Conservation (phyloP, 2,888 invertebrate genomes). For the Caenorhabditis japonica region DNA sequence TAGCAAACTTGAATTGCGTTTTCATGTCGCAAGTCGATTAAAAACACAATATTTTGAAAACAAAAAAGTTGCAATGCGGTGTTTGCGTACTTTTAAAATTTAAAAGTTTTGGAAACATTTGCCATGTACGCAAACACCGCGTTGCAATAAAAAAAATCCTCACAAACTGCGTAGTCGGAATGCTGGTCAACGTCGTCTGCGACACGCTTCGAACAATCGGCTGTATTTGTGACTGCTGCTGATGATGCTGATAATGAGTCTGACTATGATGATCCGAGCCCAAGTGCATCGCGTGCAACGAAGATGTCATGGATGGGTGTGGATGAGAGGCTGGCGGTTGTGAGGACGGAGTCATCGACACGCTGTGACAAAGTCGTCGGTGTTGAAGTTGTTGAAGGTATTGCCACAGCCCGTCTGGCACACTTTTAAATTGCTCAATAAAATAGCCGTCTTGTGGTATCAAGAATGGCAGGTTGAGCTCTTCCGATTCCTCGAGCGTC, state of each 20-base stretch:
- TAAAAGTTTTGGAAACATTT: too few relatives aligned
- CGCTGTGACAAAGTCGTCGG: slow-evolving; percentile 56
- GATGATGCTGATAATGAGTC: slow-evolving; percentile 15
- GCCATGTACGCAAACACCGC: too few relatives aligned
- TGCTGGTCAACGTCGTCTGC: slow-evolving; percentile 60
- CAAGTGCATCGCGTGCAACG: slow-evolving; percentile 35
- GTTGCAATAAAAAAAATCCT: too few relatives aligned
- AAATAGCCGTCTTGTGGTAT: slow-evolving; percentile 98
- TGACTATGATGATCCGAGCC: slow-evolving; percentile 11
- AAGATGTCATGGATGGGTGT: slow-evolving; percentile 22
- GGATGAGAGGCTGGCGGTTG: not conserved
- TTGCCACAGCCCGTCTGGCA: slow-evolving; percentile 57
- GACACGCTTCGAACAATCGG: slow-evolving; percentile 61
- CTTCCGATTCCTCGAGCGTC: slow-evolving; percentile 89
- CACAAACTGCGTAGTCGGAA: slow-evolving; percentile 60
- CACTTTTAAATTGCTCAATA: slow-evolving; percentile 52
- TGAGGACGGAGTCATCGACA: slow-evolving; percentile 14
- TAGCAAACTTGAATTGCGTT: too few relatives aligned
- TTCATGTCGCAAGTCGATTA: too few relatives aligned
- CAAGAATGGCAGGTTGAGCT: slow-evolving; percentile 88
- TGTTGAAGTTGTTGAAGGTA: slow-evolving; percentile 55
- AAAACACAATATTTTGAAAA: too few relatives aligned
- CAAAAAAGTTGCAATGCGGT: too few relatives aligned
- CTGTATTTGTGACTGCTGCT: slow-evolving; percentile 16
- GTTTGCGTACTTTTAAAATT: slow-evolving; percentile 9